These are phyloP conservation scores for Galaxias olidus DNA, from an alignment of 2,797 vertebrate genomes.

Conservation along the genomic window DNA sequence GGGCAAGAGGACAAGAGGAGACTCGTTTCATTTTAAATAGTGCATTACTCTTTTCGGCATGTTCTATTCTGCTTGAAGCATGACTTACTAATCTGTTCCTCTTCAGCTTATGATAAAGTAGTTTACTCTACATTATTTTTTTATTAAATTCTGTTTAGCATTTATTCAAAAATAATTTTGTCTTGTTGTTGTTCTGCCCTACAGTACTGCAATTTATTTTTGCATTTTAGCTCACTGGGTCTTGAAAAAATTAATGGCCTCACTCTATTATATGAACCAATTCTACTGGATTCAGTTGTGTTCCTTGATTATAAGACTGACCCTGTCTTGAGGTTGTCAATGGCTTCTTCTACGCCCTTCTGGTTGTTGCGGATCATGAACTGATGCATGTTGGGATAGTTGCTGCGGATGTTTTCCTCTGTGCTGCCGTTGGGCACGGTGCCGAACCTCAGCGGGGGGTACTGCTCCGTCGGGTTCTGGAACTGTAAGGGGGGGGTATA, in stretches of 20 bases:
- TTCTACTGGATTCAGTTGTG: too few species aligned
- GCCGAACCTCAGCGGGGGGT: slow-evolving; percentile 88
- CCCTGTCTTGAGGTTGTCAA: slow-evolving; percentile 86
- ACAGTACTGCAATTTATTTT: too few species aligned
- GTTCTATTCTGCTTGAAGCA: too few species aligned
- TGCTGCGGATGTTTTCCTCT: slow-evolving; percentile 92
- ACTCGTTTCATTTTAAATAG: too few species aligned
- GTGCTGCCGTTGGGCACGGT: slow-evolving; percentile 94
- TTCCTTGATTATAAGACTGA: not conserved
- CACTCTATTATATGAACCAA: not conserved
- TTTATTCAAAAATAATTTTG: not conserved
- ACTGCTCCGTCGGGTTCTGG: slow-evolving; percentile 90
- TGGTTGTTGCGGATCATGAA: slow-evolving; percentile 94
- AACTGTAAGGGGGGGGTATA: slow-evolving; percentile 71
- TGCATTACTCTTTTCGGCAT: too few species aligned
- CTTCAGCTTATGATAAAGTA: too few species aligned
- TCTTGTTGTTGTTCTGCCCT: not conserved
- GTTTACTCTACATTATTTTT: too few species aligned
- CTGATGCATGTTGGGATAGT: slow-evolving; percentile 93
- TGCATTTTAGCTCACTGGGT: too few species aligned
- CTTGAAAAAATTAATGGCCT: too few species aligned
- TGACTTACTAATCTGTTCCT: too few species aligned
- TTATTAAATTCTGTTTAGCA: too few species aligned
- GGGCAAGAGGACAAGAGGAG: too few species aligned
- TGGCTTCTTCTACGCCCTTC: slow-evolving; percentile 91